A percentile compares a stretch with the other conserved stretches of the same genome.
phyloP scores from a whole-genome alignment of 2,888 invertebrate species.

The Miltochrista miniata region DNA sequence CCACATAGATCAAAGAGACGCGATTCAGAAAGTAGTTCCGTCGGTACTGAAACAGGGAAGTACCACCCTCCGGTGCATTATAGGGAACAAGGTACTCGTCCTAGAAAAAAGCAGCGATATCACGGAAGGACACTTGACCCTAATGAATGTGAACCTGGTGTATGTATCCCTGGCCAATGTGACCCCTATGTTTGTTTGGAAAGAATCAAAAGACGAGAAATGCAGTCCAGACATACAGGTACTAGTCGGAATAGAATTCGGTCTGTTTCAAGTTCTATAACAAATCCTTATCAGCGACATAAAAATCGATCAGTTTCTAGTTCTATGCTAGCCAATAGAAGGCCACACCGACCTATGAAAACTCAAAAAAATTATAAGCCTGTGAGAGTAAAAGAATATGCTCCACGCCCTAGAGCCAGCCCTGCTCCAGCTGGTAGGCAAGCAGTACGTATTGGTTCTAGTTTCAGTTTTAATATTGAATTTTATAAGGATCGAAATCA shows the following conservation, averaged over 20 bases:
- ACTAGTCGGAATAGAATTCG: background rate
- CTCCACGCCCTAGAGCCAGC: background rate
- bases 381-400: background rate
- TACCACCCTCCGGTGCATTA: constrained; percentile 2
- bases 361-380: background rate
- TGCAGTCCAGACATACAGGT: constrained; percentile 10
- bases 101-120: background rate
- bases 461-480: constrained; percentile 43
- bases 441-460: constrained; percentile 39
- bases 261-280: constrained; percentile 15
- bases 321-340: background rate
- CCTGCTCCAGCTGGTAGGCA: constrained; percentile 13
- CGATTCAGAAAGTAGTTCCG: constrained; percentile 6
- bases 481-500: constrained; percentile 35
- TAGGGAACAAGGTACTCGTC: background rate
- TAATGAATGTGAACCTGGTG: constrained; percentile 44
- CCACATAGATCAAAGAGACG: background rate
- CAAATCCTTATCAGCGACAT: background rate
- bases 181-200: constrained; percentile 41
- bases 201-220: constrained; percentile 21
- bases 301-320: constrained; percentile 3
- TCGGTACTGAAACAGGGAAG: constrained; percentile 14
- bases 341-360: background rate
- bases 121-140: constrained; percentile 16
- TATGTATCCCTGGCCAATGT: constrained; percentile 43